Evolutionary conservation across 2,888 invertebrate genomes (phyloP), one percentile per base, ranked within the genome.

Genomic region (Acleris sparsana): DNA sequence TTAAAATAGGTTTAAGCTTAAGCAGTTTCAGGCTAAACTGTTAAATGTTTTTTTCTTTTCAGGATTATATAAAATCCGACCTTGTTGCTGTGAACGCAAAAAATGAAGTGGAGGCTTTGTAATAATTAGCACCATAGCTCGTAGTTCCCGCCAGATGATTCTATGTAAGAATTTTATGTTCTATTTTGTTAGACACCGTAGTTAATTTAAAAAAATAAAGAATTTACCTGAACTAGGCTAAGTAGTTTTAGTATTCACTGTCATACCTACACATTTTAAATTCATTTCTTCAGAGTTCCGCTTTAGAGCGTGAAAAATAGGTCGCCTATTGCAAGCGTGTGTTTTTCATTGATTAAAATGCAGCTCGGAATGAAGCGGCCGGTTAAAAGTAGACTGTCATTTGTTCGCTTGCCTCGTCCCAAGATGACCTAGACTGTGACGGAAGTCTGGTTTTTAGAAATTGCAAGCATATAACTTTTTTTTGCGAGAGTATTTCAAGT

Each of bases 31-130:
- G 17, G 17, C 16, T 46, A 6, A 17, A 46, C n/a, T 2, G 49
- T 49, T 20, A 18, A 16, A 46, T n/a, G 63, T 43, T 55, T 64
- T 62, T 71, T 72, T 76, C 69, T 74, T 87, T 87, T 60, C 87
- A 89, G 89, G 80, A 81, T 52, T 89, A 84, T 64, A 78, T 85
- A 56, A 89, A 89, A 74, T 80, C 78, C 64, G 85, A 87, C 62
- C 71, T 80, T 18, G 70, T 72, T 5, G 71, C 78, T 11, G 78
- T 75, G 67, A 75, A 78, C 18, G 73, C 85, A 39, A 86, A 88
- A 68, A 85, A 84, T 63, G 84, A 89, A 81, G 83, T 85, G 51
- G 88, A 88, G 78, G 83, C 84, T 79, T 82, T 88, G 74, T 87
- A 86, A 74, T 70, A 51, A 61, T 16, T 46, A 46, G 2, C 17